Conservation (phyloP, 2,113 vertebrate genomes). For the rabbit (Oryctolagus cuniculus) region mOryCun1.1 NC_091434.1:2892001-2892500, state of each 20-base stretch:
- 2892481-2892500: accelerated
- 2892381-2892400: neutral
- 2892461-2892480: neutral
- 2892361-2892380: accelerated
- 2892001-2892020: neutral
- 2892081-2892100: neutral
- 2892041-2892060: neutral
- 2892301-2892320: neutral
- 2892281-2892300: neutral
- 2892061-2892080: neutral
- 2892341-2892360: accelerated
- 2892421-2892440: neutral
- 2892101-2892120: neutral
- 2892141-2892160: neutral
- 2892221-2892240: neutral
- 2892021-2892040: neutral
- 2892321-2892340: accelerated
- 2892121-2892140: neutral
- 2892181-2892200: neutral
- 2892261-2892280: accelerated
- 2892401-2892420: neutral
- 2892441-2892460: neutral
- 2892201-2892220: neutral
- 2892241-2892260: accelerated
- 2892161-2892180: neutral